Conservation (phyloP, 2,113 vertebrate genomes). For the Vidua macroura region DNA sequence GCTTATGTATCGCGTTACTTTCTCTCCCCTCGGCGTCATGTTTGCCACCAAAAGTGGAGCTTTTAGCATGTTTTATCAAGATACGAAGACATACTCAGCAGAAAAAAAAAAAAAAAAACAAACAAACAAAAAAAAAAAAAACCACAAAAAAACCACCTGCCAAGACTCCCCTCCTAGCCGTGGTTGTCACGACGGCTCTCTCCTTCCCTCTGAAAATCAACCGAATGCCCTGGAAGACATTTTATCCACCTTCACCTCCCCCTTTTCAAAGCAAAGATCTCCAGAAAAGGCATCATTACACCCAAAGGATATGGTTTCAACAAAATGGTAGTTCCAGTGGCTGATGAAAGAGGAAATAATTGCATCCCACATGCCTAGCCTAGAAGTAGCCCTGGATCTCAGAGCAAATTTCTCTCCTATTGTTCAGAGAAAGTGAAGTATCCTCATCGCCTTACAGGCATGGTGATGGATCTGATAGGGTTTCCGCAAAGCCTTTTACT, state of each 20-base stretch:
- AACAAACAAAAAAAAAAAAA: not conserved
- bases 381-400: conserved; percentile 31
- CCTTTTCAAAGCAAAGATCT: not conserved
- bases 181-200: not conserved
- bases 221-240: not conserved
- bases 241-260: not conserved
- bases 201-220: not conserved
- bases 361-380: conserved; percentile 44
- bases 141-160: not conserved
- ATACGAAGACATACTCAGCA: not conserved
- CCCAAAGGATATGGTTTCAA: conserved; percentile 53
- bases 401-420: conserved; percentile 17
- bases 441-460: conserved; percentile 14
- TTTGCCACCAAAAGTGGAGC: not conserved
- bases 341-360: conserved; percentile 63
- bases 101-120: too few species aligned
- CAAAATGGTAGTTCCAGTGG: conserved; percentile 61
- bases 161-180: not conserved
- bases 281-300: conserved; percentile 34
- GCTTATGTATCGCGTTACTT: not conserved
- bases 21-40: not conserved
- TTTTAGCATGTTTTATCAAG: conserved; percentile 6
- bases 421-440: conserved; percentile 54
- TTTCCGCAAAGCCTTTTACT: not conserved
- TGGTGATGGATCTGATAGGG: not conserved